Evolutionary conservation across 2,113 vertebrate species (phyloP).

Genomic region (Excalfactoria chinensis): DNA sequence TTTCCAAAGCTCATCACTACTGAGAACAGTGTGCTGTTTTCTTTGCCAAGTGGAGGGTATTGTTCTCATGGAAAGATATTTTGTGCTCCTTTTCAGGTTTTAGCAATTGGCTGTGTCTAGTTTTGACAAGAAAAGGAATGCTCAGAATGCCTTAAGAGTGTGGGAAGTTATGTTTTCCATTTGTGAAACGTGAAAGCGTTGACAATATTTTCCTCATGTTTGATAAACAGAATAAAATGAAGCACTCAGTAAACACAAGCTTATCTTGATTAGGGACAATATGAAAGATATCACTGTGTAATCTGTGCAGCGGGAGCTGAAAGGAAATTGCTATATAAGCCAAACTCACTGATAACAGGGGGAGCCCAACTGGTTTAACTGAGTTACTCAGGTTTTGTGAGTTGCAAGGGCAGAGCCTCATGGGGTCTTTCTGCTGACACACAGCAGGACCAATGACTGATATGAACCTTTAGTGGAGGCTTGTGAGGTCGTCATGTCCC

Average conservation of each 20-base stretch:
- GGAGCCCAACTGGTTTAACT: neutral
- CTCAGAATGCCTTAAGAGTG: neutral
- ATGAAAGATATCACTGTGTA: neutral
- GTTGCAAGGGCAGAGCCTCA: neutral
- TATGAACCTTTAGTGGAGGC: neutral
- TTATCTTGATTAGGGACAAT: neutral
- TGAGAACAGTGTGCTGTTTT: neutral
- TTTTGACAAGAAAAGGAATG: constrained; percentile 4
- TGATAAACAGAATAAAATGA: neutral
- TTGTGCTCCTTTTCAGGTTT: constrained; percentile 16
- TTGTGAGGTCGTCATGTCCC: neutral
- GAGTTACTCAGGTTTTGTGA: constrained; percentile 35
- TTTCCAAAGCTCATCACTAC: constrained; percentile 12
- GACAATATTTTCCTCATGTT: neutral
- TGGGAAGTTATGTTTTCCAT: neutral
- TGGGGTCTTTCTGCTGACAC: constrained; percentile 18
- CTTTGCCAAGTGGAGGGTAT: constrained; percentile 5
- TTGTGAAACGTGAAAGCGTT: neutral
- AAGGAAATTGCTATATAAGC: constrained; percentile 43
- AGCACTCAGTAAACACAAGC: neutral
- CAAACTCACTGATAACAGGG: neutral
- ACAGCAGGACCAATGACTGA: neutral
- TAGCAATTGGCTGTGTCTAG: neutral
- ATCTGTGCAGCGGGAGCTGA: neutral
- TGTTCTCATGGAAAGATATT: neutral